Percentiles rank a stretch among this genome's conserved stretches.
Conservation (phyloP, 2,797 vertebrate genomes). For the Clarias laeviceps region DNA sequence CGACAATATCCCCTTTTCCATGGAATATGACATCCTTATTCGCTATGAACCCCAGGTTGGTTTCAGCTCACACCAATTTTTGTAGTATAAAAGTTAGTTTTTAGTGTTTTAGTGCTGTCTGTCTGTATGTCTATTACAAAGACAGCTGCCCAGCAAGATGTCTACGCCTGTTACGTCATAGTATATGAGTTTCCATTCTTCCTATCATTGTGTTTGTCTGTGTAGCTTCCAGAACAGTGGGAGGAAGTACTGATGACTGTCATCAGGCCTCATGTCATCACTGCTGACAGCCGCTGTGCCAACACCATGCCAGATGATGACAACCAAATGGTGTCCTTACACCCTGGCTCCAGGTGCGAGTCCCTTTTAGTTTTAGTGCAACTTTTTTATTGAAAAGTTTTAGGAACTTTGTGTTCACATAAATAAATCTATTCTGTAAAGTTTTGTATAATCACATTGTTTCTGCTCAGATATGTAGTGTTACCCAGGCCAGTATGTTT, state of each 20-base stretch:
- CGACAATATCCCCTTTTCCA: conserved; percentile 90
- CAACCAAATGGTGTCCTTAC: conserved; percentile 88
- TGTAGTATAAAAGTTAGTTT: neutral
- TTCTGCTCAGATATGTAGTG: conserved; percentile 78
- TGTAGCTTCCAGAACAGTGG: conserved; percentile 93
- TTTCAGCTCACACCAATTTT: neutral
- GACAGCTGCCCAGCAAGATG: neutral
- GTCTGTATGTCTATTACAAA: neutral
- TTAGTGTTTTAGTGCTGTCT: neutral
- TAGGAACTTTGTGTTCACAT: neutral
- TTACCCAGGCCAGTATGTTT: conserved; percentile 90
- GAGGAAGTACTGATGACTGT: conserved; percentile 90
- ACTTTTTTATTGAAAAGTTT: neutral
- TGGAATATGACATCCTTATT: conserved; percentile 94
- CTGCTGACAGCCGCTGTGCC: conserved; percentile 86
- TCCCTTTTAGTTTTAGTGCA: neutral
- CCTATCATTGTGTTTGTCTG: conserved; percentile 32
- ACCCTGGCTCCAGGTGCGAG: conserved; percentile 88
- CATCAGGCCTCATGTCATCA: conserved; percentile 83
- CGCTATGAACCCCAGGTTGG: conserved; percentile 96
- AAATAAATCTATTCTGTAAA: neutral
- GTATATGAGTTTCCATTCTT: conserved; percentile 1
- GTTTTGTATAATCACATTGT: neutral
- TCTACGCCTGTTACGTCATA: neutral
- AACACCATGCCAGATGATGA: conserved; percentile 94